phyloP scores from a whole-genome alignment of 1,140 invertebrate species.

The Drosophila tani region DNA sequence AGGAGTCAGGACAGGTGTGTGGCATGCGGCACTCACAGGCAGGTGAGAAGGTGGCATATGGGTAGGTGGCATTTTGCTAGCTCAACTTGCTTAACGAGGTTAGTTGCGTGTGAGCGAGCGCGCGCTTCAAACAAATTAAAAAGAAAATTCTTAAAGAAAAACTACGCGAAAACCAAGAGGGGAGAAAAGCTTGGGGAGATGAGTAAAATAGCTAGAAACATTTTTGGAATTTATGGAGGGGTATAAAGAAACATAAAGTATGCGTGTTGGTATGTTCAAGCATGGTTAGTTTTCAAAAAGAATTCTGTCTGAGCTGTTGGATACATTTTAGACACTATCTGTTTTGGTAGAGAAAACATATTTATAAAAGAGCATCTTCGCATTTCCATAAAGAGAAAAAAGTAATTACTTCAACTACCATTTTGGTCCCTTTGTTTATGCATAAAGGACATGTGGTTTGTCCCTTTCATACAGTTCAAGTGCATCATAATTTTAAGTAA shows the following conservation, averaged over 20 bases:
- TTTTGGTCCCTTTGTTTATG: not conserved
- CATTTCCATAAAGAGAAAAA: no score
- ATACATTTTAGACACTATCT: not conserved
- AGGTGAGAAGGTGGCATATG: conserved; percentile 22
- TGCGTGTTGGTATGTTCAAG: conserved; percentile 13
- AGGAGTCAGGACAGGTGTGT: conserved; percentile 37
- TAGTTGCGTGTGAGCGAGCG: conserved; percentile 56
- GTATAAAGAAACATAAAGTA: conserved; percentile 10
- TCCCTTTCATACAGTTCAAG: conserved; percentile 8
- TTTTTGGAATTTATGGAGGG: conserved; percentile 28
- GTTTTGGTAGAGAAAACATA: no score
- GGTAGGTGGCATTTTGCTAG: conserved; percentile 35
- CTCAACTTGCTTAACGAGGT: conserved; percentile 60
- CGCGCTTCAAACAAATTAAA: conserved; percentile 67
- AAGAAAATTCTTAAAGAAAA: conserved; percentile 39
- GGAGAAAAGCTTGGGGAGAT: not conserved
- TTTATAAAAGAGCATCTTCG: no score
- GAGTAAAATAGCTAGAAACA: conserved; percentile 29
- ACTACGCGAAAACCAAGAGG: conserved; percentile 8
- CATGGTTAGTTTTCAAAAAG: conserved; percentile 7
- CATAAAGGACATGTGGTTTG: no score
- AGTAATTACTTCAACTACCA: no score
- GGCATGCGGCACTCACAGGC: conserved; percentile 24
- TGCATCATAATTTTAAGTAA: conserved; percentile 5
- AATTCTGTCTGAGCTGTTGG: not conserved